These are phyloP conservation scores for Lordiphosa clarofinis DNA, from an alignment of 1,140 invertebrate genomes.

Conservation along the genomic window DNA sequence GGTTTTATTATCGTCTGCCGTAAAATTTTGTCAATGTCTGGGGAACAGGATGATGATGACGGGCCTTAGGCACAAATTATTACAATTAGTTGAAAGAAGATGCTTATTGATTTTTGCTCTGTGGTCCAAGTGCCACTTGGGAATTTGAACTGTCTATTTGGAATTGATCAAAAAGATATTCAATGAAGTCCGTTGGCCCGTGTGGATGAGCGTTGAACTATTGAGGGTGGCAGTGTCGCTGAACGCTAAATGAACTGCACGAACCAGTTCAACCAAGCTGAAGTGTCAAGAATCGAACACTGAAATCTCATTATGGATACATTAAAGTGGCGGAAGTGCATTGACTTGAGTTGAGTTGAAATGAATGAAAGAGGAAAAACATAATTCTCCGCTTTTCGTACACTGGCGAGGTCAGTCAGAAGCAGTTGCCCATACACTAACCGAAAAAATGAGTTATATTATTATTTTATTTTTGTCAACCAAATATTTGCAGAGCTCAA, in stretches of 20 bases:
- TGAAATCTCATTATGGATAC: conserved; percentile 23
- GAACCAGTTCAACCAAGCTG: conserved; percentile 37
- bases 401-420: conserved; percentile 7
- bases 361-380: conserved; percentile 22
- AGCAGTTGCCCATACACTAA: conserved; percentile 7
- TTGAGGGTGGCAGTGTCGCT: conserved; percentile 6
- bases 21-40: conserved; percentile 26
- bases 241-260: conserved; percentile 43
- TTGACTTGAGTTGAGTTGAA: conserved; percentile 31
- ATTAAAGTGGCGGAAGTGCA: conserved; percentile 60
- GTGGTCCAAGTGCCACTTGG: conserved; percentile 53
- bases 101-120: conserved; percentile 50
- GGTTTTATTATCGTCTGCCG: conserved; percentile 26
- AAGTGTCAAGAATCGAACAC: conserved; percentile 47
- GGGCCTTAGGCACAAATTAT: conserved; percentile 48
- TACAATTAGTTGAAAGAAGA: conserved; percentile 58
- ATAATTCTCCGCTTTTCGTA: conserved; percentile 22
- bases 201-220: conserved; percentile 15
- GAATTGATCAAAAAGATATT: conserved; percentile 23
- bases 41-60: not conserved
- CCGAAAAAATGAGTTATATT: not conserved
- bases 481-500: no score
- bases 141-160: conserved; percentile 41
- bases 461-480: not conserved
- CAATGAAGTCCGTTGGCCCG: conserved; percentile 9